These are phyloP conservation scores for Cyclina sinensis DNA, from an alignment of 1,140 invertebrate species.

Conservation along the genomic window DNA sequence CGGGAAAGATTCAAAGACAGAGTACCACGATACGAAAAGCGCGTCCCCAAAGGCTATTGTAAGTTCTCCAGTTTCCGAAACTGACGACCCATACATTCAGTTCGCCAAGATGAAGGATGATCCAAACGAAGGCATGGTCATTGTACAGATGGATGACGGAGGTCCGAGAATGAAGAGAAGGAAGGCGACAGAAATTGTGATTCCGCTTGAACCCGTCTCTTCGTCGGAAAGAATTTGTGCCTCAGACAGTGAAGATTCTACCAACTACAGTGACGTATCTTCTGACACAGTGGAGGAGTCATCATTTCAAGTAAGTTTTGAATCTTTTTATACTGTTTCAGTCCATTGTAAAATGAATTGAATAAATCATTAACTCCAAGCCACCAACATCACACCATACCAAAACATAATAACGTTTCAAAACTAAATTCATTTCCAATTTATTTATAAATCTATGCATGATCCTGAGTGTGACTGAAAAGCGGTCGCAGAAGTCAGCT, in stretches of 20 bases:
- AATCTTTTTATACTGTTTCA: no score
- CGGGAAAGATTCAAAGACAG: background rate
- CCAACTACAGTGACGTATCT: background rate
- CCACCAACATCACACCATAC: no score
- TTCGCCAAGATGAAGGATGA: background rate
- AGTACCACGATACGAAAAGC: background rate
- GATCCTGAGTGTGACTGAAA: no score
- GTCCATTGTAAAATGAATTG: no score
- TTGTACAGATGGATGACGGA: constrained; percentile 41
- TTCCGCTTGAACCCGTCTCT: background rate
- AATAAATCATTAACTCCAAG: no score
- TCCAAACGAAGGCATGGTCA: constrained; percentile 8
- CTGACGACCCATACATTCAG: background rate
- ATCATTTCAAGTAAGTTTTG: background rate
- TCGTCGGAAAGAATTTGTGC: background rate
- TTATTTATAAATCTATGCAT: no score
- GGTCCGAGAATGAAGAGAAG: background rate
- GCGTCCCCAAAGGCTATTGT: background rate
- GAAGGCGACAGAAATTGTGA: background rate
- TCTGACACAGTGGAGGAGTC: background rate
- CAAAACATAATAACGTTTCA: no score
- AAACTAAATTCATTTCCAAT: no score
- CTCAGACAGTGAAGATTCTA: background rate
- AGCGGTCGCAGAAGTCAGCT: no score
- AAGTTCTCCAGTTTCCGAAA: background rate